A percentile compares a stretch with the other conserved stretches of the same genome.
Conservation (phyloP, 1,140 invertebrate species). For the Lycorma delicatula region DNA sequence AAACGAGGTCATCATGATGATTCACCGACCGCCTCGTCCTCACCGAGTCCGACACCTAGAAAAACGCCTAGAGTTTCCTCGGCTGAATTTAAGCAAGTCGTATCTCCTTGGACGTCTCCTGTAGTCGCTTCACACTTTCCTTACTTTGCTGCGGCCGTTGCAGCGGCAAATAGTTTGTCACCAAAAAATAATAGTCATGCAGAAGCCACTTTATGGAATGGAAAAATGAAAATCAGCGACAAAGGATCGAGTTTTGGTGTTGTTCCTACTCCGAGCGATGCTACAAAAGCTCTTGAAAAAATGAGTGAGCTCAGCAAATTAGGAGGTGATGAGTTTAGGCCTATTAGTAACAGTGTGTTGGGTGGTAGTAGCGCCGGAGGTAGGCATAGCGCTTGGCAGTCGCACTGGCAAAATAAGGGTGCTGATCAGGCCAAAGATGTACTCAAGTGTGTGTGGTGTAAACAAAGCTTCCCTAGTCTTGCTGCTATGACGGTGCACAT, state of each 20-base stretch:
- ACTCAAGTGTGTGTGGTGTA: slow-evolving; percentile 92
- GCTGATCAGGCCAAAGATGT: slow-evolving; percentile 90
- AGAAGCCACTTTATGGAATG: slow-evolving; percentile 56
- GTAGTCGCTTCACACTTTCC: slow-evolving; percentile 65
- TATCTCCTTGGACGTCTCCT: slow-evolving; percentile 66
- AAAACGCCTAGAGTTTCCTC: slow-evolving; percentile 30
- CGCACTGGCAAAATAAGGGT: slow-evolving; percentile 88
- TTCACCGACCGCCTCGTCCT: slow-evolving; percentile 47
- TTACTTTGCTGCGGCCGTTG: slow-evolving; percentile 71
- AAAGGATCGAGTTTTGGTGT: slow-evolving; percentile 24
- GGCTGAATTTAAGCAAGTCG: slow-evolving; percentile 52
- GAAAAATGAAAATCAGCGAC: slow-evolving; percentile 58
- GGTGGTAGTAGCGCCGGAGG: slow-evolving; percentile 42
- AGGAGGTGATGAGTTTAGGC: slow-evolving; percentile 64
- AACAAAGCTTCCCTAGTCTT: slow-evolving; percentile 82
- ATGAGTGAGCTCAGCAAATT: slow-evolving; percentile 84
- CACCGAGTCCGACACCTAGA: slow-evolving; percentile 25
- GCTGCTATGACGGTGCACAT: slow-evolving; percentile 88
- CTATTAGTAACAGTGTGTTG: slow-evolving; percentile 39
- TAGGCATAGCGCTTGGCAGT: slow-evolving; percentile 84
- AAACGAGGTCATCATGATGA: slow-evolving; percentile 58
- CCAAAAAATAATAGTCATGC: slow-evolving; percentile 50
- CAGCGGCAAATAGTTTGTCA: slow-evolving; percentile 57
- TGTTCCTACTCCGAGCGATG: slow-evolving; percentile 50
- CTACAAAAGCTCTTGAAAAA: slow-evolving; percentile 79